Percentiles rank a stretch among this genome's conserved stretches.
Evolutionary conservation across 2,113 vertebrate genomes (phyloP).

Genomic region (Jacana jacana): DNA sequence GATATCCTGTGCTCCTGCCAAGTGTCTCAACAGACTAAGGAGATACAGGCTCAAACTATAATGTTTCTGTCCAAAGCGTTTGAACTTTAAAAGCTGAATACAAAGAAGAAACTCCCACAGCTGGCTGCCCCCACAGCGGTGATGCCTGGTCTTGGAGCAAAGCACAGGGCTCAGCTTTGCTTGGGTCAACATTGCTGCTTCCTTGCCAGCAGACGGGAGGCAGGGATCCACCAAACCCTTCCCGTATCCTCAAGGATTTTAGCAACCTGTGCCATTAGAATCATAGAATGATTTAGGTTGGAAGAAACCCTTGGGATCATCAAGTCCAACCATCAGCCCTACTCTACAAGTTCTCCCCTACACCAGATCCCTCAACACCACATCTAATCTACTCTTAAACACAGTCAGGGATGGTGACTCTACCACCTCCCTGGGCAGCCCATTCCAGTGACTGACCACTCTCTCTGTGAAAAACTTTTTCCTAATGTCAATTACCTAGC

Average conservation of each 20-base stretch:
- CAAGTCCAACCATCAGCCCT: too few species aligned
- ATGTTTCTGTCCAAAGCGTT: background rate
- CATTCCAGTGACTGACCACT: too few species aligned
- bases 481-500: too few species aligned
- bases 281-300: too few species aligned
- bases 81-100: background rate
- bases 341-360: too few species aligned
- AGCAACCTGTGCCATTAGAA: background rate
- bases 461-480: too few species aligned
- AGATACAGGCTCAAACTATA: background rate
- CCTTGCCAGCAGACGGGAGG: background rate
- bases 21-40: background rate
- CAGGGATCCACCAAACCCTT: accelerated
- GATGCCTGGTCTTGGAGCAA: background rate
- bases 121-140: background rate
- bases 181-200: background rate
- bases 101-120: background rate
- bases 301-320: too few species aligned
- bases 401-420: too few species aligned
- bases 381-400: too few species aligned
- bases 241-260: background rate
- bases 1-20: background rate
- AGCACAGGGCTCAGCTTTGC: background rate
- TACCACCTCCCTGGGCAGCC: too few species aligned
- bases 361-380: too few species aligned